phyloP scores from a whole-genome alignment of 2,888 invertebrate genomes.

The Cremastinae sp. region DNA sequence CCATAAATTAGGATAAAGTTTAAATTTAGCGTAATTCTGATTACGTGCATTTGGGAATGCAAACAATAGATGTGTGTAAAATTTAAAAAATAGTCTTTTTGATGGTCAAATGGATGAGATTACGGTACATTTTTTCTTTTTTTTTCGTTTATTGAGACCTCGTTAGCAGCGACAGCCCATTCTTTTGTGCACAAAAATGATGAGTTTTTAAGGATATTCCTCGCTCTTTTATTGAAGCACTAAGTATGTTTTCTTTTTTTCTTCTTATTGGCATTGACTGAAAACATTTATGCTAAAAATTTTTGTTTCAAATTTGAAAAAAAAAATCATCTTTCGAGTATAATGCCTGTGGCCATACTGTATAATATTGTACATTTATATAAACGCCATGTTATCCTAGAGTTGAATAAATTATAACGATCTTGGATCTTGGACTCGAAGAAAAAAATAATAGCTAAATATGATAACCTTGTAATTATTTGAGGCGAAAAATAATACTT shows the following conservation, averaged over 20 bases:
- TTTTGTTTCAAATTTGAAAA: background rate
- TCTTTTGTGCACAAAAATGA: conserved; percentile 22
- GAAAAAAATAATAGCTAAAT: background rate
- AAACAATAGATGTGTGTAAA: conserved; percentile 16
- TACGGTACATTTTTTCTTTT: conserved; percentile 26
- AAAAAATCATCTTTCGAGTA: conserved; percentile 26
- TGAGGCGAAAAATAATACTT: background rate
- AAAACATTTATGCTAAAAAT: too few species aligned
- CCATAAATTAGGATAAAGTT: background rate
- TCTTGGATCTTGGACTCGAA: conserved; percentile 14
- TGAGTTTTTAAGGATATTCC: conserved; percentile 17
- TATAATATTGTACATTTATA: conserved; percentile 68
- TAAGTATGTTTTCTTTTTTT: background rate
- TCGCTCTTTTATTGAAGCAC: background rate
- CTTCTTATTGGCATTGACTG: too few species aligned
- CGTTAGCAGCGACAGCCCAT: background rate
- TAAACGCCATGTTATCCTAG: conserved; percentile 65
- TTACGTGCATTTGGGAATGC: conserved; percentile 26
- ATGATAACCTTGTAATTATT: background rate
- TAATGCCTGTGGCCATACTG: conserved; percentile 66
- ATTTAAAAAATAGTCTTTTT: conserved; percentile 28
- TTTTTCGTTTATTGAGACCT: conserved; percentile 14
- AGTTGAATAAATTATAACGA: conserved; percentile 43
- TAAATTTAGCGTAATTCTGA: conserved; percentile 10
- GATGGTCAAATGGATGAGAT: conserved; percentile 30